Conservation (phyloP, 1,140 invertebrate species). For the Drosophila nannoptera region DNA sequence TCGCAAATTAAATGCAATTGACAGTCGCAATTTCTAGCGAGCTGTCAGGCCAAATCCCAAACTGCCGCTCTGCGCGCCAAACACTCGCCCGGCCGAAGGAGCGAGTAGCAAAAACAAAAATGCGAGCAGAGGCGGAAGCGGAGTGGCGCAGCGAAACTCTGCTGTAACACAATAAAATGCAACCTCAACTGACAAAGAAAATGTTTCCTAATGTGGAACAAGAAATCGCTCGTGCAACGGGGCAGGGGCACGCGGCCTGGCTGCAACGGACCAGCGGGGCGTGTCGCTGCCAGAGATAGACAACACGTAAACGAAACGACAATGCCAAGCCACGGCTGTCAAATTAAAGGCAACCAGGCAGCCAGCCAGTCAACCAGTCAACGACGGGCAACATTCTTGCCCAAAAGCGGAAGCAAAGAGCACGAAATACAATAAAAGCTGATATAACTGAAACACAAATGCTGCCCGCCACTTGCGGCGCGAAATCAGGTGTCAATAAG, state of each 20-base stretch:
- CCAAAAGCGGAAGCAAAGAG: slow-evolving; percentile 4
- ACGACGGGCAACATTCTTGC: slow-evolving; percentile 48
- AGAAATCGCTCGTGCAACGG: slow-evolving; percentile 43
- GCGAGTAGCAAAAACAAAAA: slow-evolving; percentile 9
- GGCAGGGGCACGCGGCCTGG: slow-evolving; percentile 13
- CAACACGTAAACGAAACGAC: slow-evolving; percentile 73
- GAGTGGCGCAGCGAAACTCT: slow-evolving; percentile 51
- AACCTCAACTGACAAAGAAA: slow-evolving; percentile 76
- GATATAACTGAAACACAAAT: background rate
- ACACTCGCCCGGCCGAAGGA: background rate
- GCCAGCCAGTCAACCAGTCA: slow-evolving; percentile 23
- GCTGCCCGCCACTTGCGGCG: background rate
- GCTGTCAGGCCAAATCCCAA: slow-evolving; percentile 72
- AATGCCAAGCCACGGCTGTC: slow-evolving; percentile 71
- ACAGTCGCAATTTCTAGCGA: slow-evolving; percentile 75
- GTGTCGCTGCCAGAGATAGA: slow-evolving; percentile 61
- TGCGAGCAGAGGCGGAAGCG: background rate
- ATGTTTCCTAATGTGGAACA: slow-evolving; percentile 65
- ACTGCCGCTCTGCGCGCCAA: slow-evolving; percentile 43
- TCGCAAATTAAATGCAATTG: slow-evolving; percentile 75
- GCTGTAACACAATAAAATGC: slow-evolving; percentile 75
- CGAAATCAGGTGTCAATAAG: background rate
- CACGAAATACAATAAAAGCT: background rate
- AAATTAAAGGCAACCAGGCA: slow-evolving; percentile 64
- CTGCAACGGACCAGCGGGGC: slow-evolving; percentile 25